A percentile compares a stretch with the other conserved stretches of the same genome.
These are phyloP conservation scores for Cyanocitta stelleri DNA, from an alignment of 2,113 vertebrate genomes.

Conservation along the genomic window DNA sequence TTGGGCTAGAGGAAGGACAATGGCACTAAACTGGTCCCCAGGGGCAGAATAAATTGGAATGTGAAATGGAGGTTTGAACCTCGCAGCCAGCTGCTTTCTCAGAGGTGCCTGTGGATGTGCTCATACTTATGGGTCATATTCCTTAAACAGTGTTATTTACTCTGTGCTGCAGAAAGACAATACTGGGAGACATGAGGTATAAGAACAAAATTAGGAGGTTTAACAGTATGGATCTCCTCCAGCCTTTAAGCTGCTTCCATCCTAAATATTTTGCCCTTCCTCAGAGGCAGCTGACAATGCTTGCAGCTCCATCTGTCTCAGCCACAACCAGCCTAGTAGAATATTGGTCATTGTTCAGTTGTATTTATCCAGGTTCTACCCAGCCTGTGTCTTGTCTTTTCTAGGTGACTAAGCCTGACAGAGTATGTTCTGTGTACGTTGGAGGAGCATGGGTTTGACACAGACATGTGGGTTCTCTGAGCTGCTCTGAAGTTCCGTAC, in stretches of 20 bases:
- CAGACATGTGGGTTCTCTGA: background rate
- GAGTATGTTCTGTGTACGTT: background rate
- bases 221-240: background rate
- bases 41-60: background rate
- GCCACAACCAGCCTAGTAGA: background rate
- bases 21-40: background rate
- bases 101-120: background rate
- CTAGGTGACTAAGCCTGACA: background rate
- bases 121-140: background rate
- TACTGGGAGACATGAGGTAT: background rate
- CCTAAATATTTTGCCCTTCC: background rate
- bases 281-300: background rate
- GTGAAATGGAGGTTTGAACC: background rate
- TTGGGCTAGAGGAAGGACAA: background rate
- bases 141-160: background rate
- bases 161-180: background rate
- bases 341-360: background rate
- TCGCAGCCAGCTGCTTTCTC: background rate
- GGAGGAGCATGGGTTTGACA: background rate
- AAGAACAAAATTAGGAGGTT: background rate
- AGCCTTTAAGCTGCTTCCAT: background rate
- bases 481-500: background rate
- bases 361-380: background rate
- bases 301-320: background rate
- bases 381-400: background rate